Percentiles rank a stretch among this genome's conserved stretches.
Conservation (phyloP, 2,797 vertebrate species). For the Echeneis naucrates region DNA sequence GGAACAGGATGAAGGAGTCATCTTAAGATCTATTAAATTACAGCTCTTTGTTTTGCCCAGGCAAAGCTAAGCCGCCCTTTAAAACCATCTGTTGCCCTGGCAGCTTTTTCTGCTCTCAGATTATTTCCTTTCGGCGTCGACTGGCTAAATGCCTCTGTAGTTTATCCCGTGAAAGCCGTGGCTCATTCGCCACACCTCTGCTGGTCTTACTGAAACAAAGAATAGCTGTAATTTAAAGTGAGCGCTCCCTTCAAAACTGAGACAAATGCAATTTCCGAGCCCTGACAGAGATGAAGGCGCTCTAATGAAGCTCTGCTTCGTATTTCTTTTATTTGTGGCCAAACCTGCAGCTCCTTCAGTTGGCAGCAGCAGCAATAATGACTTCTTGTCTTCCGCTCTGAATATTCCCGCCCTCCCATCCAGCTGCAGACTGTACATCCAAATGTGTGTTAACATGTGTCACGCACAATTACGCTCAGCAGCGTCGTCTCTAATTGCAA, state of each 20-base stretch:
- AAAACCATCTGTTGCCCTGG: not conserved
- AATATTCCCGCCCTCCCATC: slow-evolving; percentile 42
- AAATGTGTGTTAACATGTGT: slow-evolving; percentile 79
- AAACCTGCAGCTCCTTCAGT: slow-evolving; percentile 21
- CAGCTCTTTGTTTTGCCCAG: not conserved
- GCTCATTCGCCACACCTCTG: slow-evolving; percentile 40
- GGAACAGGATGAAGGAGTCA: not conserved
- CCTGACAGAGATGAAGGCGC: slow-evolving; percentile 38
- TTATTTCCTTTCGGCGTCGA: slow-evolving; percentile 8
- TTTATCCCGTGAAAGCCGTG: slow-evolving; percentile 32
- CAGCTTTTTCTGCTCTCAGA: slow-evolving; percentile 10
- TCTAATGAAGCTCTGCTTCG: slow-evolving; percentile 22
- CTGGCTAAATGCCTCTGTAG: slow-evolving; percentile 6
- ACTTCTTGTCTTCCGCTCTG: slow-evolving; percentile 61
- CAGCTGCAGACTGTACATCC: slow-evolving; percentile 61
- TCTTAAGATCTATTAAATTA: not conserved
- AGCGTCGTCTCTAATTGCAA: slow-evolving; percentile 75
- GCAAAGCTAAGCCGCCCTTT: slow-evolving; percentile 1
- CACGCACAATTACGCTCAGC: slow-evolving; percentile 78
- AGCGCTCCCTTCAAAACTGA: slow-evolving; percentile 28
- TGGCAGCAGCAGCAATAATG: slow-evolving; percentile 62
- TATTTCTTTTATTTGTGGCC: slow-evolving; percentile 28
- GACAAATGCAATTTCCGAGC: slow-evolving; percentile 27
- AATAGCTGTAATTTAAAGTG: slow-evolving; percentile 20
- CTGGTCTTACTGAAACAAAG: slow-evolving; percentile 15